Base-by-base conservation (phyloP, 2,113 vertebrate genomes). In the Oxyura jamaicensis region DNA sequence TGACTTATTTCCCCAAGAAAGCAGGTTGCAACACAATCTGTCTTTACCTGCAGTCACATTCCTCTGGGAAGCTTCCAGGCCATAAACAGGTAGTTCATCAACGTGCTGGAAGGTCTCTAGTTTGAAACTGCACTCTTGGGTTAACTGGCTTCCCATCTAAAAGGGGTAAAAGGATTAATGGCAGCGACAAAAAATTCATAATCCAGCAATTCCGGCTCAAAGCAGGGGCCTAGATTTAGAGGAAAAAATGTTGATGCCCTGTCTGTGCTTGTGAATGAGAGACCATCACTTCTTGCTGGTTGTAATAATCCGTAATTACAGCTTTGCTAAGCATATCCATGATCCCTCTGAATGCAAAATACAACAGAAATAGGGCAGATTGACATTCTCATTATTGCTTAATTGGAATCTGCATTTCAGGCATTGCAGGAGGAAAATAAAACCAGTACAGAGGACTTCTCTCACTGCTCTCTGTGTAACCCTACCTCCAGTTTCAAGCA, bases 111-210 rank as follows among this genome's bases (percentile, higher is more conserved):
- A 98, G 35, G 98, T 98, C 6, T 98, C 97, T 50, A 74, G 23
- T 90, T 99, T 98, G 95, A 98, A 68, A 72, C 95, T 95, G 17
- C 86, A 72, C 92, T 98, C 98, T 90, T 97, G 97, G 28, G 96
- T 95, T 36, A 99, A 95, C 94, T 81, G 97, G 21, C 92, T 95
- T 96, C 83, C 98, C 88, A 97, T 86, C 98, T 98, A 52, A 73
- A 90, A 83, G 29, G 46, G 84, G 48, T 66, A 55, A 84, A 83
- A 93, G 53, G 16, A 90, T 75, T 95, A 68, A 90, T 41, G 42
- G 19, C 63, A 88, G 60, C 36, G 55, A 83, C 42, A 83, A 46
- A 46, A 91, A 94, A 52, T 28, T 73, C 17, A 35, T 73, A 15
- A 11, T 55, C 66, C 31, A 18, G 20, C 58, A 76, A 44, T 44